A percentile compares a stretch with the other conserved stretches of the same genome.
phyloP scores from a whole-genome alignment of 2,113 vertebrate species.

The Gavia stellata region DNA sequence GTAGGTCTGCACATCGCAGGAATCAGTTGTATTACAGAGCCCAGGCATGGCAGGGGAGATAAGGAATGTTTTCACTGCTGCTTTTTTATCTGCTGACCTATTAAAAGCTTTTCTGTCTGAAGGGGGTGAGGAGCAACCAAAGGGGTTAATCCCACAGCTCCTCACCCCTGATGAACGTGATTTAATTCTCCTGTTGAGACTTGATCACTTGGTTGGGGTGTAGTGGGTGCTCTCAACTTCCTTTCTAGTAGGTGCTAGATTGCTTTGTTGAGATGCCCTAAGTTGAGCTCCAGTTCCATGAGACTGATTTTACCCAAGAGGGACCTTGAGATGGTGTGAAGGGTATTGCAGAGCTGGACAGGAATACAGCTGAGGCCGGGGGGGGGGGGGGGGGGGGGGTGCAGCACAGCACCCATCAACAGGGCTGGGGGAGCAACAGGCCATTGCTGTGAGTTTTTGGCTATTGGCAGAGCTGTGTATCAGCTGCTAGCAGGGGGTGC shows the following conservation, averaged over 20 bases:
- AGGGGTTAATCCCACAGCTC: constrained; percentile 42
- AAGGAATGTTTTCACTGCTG: constrained; percentile 44
- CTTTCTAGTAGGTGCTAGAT: background rate
- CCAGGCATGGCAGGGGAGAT: constrained; percentile 61
- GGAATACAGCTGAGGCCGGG: background rate
- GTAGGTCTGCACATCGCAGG: constrained; percentile 48
- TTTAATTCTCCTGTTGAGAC: background rate
- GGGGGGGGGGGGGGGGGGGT: background rate
- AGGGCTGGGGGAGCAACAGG: background rate
- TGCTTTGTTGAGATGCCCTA: background rate
- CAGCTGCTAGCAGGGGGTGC: background rate
- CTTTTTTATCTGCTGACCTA: constrained; percentile 49
- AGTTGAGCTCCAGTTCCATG: background rate
- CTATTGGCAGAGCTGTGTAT: background rate
- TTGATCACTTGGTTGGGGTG: background rate
- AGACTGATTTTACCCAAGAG: background rate
- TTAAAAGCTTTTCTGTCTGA: constrained; percentile 54
- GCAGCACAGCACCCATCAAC: background rate
- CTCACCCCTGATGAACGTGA: constrained; percentile 8
- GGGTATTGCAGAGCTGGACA: background rate
- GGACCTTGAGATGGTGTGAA: background rate
- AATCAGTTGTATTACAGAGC: constrained; percentile 51
- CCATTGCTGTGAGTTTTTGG: rapidly evolving
- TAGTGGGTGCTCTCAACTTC: background rate
- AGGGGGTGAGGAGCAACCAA: background rate